phyloP scores from a whole-genome alignment of 2,888 invertebrate genomes.

The Aelia acuminata region DNA sequence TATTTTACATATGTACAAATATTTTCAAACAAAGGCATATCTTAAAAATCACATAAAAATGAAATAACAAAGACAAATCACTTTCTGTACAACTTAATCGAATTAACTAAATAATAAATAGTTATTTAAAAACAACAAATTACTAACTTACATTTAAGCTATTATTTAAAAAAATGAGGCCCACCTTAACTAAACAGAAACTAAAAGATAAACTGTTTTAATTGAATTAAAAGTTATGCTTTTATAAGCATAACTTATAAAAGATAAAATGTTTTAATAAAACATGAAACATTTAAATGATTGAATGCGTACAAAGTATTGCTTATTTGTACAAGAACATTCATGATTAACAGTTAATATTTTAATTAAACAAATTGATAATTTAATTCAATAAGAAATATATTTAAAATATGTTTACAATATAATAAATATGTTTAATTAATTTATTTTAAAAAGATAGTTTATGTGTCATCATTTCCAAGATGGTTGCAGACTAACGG shows the following conservation, averaged over 20 bases:
- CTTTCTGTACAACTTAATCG: background rate
- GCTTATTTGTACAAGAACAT: background rate
- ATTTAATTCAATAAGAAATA: background rate
- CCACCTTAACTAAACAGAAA: background rate
- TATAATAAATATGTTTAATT: background rate
- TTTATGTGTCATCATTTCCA: background rate
- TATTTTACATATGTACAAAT: constrained; percentile 39
- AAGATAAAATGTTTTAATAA: background rate
- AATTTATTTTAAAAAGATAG: background rate
- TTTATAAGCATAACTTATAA: background rate
- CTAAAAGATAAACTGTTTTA: background rate
- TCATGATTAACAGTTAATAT: background rate
- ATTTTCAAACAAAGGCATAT: background rate
- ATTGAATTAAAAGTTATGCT: background rate
- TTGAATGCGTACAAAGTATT: background rate
- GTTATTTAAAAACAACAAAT: background rate
- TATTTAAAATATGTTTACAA: background rate
- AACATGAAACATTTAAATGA: background rate
- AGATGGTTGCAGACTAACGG: background rate
- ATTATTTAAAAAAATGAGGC: background rate
- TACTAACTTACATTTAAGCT: background rate
- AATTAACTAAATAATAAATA: background rate
- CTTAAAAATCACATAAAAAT: background rate
- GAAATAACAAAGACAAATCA: background rate
- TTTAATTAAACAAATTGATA: background rate